Evolutionary conservation across 2,113 vertebrate genomes (phyloP), one percentile per base, ranked within the genome.

Genomic region (Antennarius striatus): DNA sequence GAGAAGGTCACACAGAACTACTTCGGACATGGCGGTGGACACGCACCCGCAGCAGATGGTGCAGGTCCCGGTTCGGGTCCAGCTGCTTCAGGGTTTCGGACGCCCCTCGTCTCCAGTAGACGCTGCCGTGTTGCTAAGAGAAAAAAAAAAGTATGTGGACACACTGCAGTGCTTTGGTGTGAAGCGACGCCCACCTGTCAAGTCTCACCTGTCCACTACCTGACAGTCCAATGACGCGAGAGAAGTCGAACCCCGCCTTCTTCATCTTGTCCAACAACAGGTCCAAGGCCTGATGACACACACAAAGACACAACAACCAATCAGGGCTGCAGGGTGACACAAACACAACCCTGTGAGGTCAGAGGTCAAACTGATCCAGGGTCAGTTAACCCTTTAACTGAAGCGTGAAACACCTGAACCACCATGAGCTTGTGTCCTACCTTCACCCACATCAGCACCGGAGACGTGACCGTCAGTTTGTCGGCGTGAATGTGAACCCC

Each of bases 101-200:
- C 1, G 96, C 93, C 59, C 95, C 95, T 7, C 69, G 81, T 56
- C 89, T 96, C 98, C 97, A 99, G 75, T 93, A 98, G 10, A 99
- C 92, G 7, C 95, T 96, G 52, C 98, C 96, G 15, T 99, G 98
- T 95, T 99, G 98, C 98, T n/a, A n/a, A n/a, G n/a, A n/a, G n/a
- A 22, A 22, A 22, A 22, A 22, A 22, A 22, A 22, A 22, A 22
- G 2, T 22, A 22, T 22, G 22, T 22, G 22, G 22, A 22, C 22
- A 22, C 22, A 22, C 22, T 22, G 22, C 22, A 22, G 22, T 22
- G 22, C 22, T 22, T 22, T 22, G 22, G 22, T 22, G 22, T 22
- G 22, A 22, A 22, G 22, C 22, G 22, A 22, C 22, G 22, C 22
- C 22, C 22, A 22, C 22, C 22, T 22, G 22, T 22, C 22, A 0